A percentile compares a stretch with the other conserved stretches of the same genome.
phyloP scores from a whole-genome alignment of 2,888 invertebrate species.

The Sisyra terminalis region DNA sequence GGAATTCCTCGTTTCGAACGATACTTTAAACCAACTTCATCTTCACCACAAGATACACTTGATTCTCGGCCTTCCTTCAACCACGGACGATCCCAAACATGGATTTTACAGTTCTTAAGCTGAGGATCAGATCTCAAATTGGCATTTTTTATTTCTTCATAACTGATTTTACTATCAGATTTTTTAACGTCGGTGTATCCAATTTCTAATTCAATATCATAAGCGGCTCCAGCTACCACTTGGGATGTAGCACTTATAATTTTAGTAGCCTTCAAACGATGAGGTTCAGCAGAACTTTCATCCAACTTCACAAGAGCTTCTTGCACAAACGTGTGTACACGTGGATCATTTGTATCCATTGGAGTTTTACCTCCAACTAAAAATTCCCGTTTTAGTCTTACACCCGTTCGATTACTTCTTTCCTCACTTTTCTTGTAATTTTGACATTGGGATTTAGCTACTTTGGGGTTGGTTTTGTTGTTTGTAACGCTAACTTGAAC shows the following conservation, averaged over 20 bases:
- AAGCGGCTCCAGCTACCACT: constrained; percentile 35
- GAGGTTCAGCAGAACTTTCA: constrained; percentile 12
- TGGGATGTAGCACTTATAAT: constrained; percentile 30
- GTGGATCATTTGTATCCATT: background rate
- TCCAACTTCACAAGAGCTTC: constrained; percentile 19
- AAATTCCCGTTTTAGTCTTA: constrained; percentile 6
- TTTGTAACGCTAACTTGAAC: constrained; percentile 30
- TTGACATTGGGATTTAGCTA: constrained; percentile 33
- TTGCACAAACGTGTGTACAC: constrained; percentile 14
- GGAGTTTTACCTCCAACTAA: background rate
- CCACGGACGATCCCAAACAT: constrained; percentile 44
- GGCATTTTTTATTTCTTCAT: constrained; percentile 11
- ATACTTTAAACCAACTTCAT: constrained; percentile 6
- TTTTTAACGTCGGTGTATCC: constrained; percentile 36
- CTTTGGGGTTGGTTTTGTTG: constrained; percentile 25
- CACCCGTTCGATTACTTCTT: constrained; percentile 6
- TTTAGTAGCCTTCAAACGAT: constrained; percentile 22
- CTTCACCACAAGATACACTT: constrained; percentile 23
- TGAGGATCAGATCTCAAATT: constrained; percentile 18
- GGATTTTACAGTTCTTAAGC: constrained; percentile 26
- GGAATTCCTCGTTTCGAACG: background rate
- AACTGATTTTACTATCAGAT: constrained; percentile 16
- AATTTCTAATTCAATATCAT: constrained; percentile 38
- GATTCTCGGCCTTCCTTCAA: constrained; percentile 27
- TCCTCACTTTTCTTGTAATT: constrained; percentile 20